Evolutionary conservation across 2,888 invertebrate species (phyloP), one percentile per base, ranked within the genome.

Genomic region (Volucella zonaria): DNA sequence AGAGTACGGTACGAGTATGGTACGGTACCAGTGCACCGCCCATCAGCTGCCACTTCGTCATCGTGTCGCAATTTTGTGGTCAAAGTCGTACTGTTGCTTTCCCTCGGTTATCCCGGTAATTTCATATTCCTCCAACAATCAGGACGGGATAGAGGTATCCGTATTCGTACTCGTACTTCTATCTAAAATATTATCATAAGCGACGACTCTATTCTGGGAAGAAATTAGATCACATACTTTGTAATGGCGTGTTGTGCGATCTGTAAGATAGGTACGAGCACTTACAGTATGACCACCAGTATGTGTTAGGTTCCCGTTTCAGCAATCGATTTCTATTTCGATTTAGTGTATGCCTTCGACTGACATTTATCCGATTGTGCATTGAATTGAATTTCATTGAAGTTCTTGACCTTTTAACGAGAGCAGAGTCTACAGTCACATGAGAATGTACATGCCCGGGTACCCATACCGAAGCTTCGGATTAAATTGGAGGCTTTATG

Each of bases 151-250:
- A 58, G 43, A 31, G 18, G 15, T 10, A 6, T 12, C 11, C 15
- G 52, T 52, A 23, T 12, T 18, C 66, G 11, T 15, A 31, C 10
- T 43, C 61, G 64, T 31, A 31, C 31, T 31, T 74, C 62, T 47
- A 14, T 14, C 18, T n/a, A 52, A 8, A 3, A 76, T 80, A 61
- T 85, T 85, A 80, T 85, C 80, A 76, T 80, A 85, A 80, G 76
- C 83, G 83, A 81, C 73, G 76, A 73, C 85, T 85, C 73, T 73
- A 82, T 85, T 85, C 85, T 80, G 81, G 76, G 85, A 85, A 85
- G 81, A 77, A 85, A 85, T 85, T 85, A 81, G 85, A 85, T 85
- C 85, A 81, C 81, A 76, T 76, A 6, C 31, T 31, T 31, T 81
- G 73, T 77, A 77, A 85, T 81, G 85, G 85, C 67, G 80, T 80